Evolutionary conservation across 2,888 invertebrate genomes (phyloP), one percentile per base, ranked within the genome.

Genomic region (Nineta flava): DNA sequence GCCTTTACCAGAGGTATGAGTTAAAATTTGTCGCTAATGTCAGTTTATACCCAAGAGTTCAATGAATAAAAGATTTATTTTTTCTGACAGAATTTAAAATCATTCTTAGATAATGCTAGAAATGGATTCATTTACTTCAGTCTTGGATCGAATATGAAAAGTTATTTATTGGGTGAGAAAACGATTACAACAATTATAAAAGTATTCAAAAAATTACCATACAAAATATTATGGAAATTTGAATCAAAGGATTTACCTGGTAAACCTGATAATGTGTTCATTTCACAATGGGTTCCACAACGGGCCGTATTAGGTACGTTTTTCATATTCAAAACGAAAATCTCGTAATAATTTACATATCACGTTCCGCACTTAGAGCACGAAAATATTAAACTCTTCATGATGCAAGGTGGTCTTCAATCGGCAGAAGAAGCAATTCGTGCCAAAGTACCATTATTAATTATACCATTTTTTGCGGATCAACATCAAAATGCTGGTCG

Each of bases 401-500:
- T 71, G 40, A 68, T 67, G 0, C 71, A 71, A 62, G 69, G 68
- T 44, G 71, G 71, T 2, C 53, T 68, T 2, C 69, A 70, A 48
- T 70, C 70, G 0, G 60, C 66, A 1, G 67, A 69, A 16, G 71
- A 71, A 53, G 64, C 70, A 2, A 61, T 70, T 12, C 59, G 58
- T 17, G 64, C 65, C 3, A 64, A 62, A 40, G 65, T 68, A 1
- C 70, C 70, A 2, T 50, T 70, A 1, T 57, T 71, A 5, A 68
- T 62, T 5, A 57, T 71, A 35, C 68, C 69, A 7, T 65, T 70
- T 58, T 55, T 65, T 9, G 65, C 60, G 0, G 70, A 71, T 53
- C 69, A 70, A 52, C 63, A 61, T 56, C 60, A 57, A 16, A 67
- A 70, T 53, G 63, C 62, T 0, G 47, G 52, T 34, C 52, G 54